A percentile compares a stretch with the other conserved stretches of the same genome.
Evolutionary conservation across 1,140 invertebrate species (phyloP).

Genomic region (Bombyx mori): ASM3026992v2 NC_085113.1:9721001-9721500

Average conservation of each 20-base stretch:
- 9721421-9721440: too few species aligned
- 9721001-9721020: too few species aligned
- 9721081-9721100: too few species aligned
- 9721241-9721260: constrained; percentile 78
- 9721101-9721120: too few species aligned
- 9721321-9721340: constrained; percentile 12
- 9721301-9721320: constrained; percentile 29
- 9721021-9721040: too few species aligned
- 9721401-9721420: too few species aligned
- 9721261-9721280: constrained; percentile 73
- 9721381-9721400: constrained; percentile 7
- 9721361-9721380: constrained; percentile 15
- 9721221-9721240: constrained; percentile 76
- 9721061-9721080: too few species aligned
- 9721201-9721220: constrained; percentile 75
- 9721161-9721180: constrained; percentile 70
- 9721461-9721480: too few species aligned
- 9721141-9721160: too few species aligned
- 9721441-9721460: too few species aligned
- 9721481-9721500: too few species aligned
- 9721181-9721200: constrained; percentile 77
- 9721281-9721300: constrained; percentile 23
- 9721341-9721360: constrained; percentile 14
- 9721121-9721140: too few species aligned
- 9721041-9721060: not conserved